phyloP scores from a whole-genome alignment of 2,888 invertebrate species.

The Onchidella celtica region DNA sequence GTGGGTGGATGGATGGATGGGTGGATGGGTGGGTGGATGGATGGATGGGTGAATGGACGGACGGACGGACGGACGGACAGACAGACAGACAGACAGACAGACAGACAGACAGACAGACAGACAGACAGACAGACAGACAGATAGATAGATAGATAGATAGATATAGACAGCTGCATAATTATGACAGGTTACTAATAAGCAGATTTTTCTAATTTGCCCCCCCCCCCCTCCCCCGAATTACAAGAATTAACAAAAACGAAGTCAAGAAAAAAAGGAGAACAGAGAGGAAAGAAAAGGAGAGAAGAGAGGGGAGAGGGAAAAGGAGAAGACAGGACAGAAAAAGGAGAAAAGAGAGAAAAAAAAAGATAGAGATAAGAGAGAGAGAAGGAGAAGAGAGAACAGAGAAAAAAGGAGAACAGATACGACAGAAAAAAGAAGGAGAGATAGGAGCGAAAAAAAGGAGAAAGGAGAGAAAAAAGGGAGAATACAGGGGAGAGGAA shows the following conservation, averaged over 20 bases:
- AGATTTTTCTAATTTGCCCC: too few species aligned
- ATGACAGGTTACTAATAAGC: background rate
- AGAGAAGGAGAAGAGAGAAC: background rate
- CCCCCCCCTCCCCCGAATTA: too few species aligned
- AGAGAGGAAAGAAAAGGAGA: background rate
- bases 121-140: too few species aligned
- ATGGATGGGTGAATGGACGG: background rate
- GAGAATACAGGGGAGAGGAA: background rate
- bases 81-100: background rate
- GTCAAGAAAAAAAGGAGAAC: background rate
- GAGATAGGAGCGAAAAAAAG: background rate
- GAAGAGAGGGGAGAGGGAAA: background rate
- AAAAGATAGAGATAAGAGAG: background rate
- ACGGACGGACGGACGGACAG: background rate
- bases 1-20: too few species aligned
- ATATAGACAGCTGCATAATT: too few species aligned
- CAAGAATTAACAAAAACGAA: background rate
- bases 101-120: background rate
- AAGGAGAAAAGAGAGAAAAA: background rate
- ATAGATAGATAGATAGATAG: too few species aligned
- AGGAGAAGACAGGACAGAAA: background rate
- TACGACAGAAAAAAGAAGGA: constrained; percentile 4
- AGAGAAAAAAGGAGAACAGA: background rate
- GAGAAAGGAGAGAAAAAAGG: background rate
- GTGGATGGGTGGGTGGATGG: too few species aligned